phyloP scores from a whole-genome alignment of 2,888 invertebrate genomes.

The Julus scandinavius region DNA sequence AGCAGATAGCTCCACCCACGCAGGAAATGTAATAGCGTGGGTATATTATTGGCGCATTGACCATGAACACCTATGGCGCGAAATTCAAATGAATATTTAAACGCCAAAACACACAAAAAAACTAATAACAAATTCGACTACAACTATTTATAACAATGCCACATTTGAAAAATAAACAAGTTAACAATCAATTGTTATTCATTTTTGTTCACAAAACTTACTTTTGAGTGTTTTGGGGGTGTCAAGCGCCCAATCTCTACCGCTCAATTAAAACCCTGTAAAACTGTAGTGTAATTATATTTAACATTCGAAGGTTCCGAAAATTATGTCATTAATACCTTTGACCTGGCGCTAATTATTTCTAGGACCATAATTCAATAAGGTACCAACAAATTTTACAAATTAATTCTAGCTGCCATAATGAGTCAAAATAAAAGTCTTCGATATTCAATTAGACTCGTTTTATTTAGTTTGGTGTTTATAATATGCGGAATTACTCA shows the following conservation, averaged over 20 bases:
- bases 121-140: too few relatives aligned
- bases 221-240: too few relatives aligned
- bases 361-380: neutral
- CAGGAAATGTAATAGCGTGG: neutral
- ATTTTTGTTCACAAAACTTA: too few relatives aligned
- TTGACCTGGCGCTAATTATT: neutral
- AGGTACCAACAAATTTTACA: neutral
- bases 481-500: slow-evolving; percentile 67
- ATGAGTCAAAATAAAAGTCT: neutral
- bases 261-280: too few relatives aligned
- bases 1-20: neutral
- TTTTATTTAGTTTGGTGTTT: slow-evolving; percentile 33
- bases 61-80: neutral
- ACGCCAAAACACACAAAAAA: too few relatives aligned
- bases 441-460: neutral
- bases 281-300: too few relatives aligned
- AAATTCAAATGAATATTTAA: slow-evolving; percentile 14
- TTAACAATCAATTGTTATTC: too few relatives aligned
- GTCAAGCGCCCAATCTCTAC: too few relatives aligned
- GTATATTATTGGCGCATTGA: too few relatives aligned
- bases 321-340: neutral
- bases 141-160: too few relatives aligned
- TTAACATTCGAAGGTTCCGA: too few relatives aligned
- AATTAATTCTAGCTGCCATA: neutral
- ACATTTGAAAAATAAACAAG: too few relatives aligned